Percentiles rank a stretch among this genome's conserved stretches.
Conservation (phyloP, 1,140 invertebrate species). For the Trichomalopsis sarcophagae region DNA sequence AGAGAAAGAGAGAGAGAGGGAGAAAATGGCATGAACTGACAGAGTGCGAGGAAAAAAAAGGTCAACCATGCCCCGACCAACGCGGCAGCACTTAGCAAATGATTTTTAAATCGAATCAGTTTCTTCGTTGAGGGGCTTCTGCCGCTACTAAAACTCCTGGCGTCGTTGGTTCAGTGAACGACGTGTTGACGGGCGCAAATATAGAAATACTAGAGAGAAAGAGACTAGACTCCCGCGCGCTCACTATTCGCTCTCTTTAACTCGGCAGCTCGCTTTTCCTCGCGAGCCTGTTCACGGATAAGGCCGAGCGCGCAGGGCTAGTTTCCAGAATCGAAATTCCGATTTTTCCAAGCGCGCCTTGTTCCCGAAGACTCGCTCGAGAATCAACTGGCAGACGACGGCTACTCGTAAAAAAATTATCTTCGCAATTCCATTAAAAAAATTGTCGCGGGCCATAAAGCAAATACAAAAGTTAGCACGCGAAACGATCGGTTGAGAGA, state of each 20-base stretch:
- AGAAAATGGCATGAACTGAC: slow-evolving; percentile 32
- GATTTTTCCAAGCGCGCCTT: neutral
- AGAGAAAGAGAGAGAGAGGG: neutral
- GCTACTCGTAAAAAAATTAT: no score
- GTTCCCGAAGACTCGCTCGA: neutral
- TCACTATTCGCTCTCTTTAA: slow-evolving; percentile 10
- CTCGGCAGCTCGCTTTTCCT: neutral
- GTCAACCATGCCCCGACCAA: slow-evolving; percentile 35
- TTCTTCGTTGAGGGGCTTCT: slow-evolving; percentile 38
- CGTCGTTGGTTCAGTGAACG: slow-evolving; percentile 41
- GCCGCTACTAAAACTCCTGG: slow-evolving; percentile 35
- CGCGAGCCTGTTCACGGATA: no score
- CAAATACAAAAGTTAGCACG: no score
- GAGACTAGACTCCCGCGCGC: neutral
- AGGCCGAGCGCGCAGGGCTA: neutral
- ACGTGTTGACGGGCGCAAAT: slow-evolving; percentile 44
- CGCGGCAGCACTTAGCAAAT: slow-evolving; percentile 66
- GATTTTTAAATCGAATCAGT: slow-evolving; percentile 69
- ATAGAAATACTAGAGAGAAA: slow-evolving; percentile 36
- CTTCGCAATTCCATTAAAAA: neutral
- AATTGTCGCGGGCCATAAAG: no score
- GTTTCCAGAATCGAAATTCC: neutral
- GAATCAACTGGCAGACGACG: no score
- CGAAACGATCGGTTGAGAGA: no score
- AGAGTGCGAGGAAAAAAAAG: slow-evolving; percentile 49